Evolutionary conservation across 2,888 invertebrate species (phyloP).

Genomic region (Caenorhabditis becei): DNA sequence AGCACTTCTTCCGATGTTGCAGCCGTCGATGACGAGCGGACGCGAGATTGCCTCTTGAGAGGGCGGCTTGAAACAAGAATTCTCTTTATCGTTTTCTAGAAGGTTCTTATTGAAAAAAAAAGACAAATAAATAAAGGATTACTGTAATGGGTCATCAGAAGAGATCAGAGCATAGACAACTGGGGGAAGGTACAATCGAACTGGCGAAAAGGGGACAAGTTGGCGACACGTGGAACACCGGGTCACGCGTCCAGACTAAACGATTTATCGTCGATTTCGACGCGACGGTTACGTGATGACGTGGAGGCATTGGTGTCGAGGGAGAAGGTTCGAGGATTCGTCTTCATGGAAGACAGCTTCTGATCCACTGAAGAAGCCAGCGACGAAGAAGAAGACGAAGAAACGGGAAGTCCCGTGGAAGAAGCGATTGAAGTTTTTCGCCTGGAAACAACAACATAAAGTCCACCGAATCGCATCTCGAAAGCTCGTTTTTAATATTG

Average conservation of each 20-base stretch:
- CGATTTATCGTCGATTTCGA: slow-evolving; percentile 57
- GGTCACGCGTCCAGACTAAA: slow-evolving; percentile 54
- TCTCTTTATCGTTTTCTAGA: slow-evolving; percentile 47
- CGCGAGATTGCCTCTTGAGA: slow-evolving; percentile 65
- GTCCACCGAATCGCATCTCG: too few species aligned
- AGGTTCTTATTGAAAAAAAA: slow-evolving; percentile 3
- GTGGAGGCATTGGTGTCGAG: slow-evolving; percentile 53
- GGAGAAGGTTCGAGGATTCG: slow-evolving; percentile 44
- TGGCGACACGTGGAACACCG: background rate
- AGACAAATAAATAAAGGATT: slow-evolving; percentile 18
- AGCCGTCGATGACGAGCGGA: slow-evolving; percentile 76
- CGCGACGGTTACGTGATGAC: slow-evolving; percentile 33
- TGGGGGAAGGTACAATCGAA: background rate
- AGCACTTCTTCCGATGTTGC: slow-evolving; percentile 74
- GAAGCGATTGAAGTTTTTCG: slow-evolving; percentile 38
- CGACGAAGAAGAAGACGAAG: slow-evolving; percentile 55
- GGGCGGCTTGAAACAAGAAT: slow-evolving; percentile 57
- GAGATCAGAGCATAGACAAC: slow-evolving; percentile 8
- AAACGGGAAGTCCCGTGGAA: slow-evolving; percentile 41
- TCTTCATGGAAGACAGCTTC: slow-evolving; percentile 24
- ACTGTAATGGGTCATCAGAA: slow-evolving; percentile 33
- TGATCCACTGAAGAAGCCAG: slow-evolving; percentile 51
- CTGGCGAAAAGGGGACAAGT: background rate
- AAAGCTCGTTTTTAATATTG: too few species aligned
- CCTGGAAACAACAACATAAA: slow-evolving; percentile 1